Evolutionary conservation across 2,888 invertebrate genomes (phyloP).

Genomic region (Eumerus sabulonum): DNA sequence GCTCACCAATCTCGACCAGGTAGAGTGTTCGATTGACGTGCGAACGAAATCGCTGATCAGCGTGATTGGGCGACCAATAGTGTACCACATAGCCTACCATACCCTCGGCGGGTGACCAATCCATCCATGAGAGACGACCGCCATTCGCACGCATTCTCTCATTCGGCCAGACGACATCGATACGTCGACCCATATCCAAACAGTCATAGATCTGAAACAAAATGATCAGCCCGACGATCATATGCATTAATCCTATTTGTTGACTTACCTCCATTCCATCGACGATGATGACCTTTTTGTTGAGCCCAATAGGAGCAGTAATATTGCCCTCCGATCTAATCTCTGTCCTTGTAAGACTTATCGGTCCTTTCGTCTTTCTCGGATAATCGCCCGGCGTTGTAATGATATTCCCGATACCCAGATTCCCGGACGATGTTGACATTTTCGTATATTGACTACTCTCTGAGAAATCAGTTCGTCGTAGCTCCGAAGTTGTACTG

Average conservation of each 20-base stretch:
- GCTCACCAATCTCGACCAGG: conserved; percentile 94
- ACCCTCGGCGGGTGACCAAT: conserved; percentile 93
- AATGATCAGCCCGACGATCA: background rate
- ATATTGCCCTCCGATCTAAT: conserved; percentile 56
- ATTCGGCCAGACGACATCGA: conserved; percentile 97
- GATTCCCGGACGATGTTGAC: conserved; percentile 75
- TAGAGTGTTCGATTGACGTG: conserved; percentile 95
- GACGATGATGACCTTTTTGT: conserved; percentile 78
- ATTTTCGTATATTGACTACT: conserved; percentile 72
- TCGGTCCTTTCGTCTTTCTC: conserved; percentile 77
- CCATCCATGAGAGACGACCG: conserved; percentile 92
- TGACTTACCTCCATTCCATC: conserved; percentile 77
- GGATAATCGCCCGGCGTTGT: conserved; percentile 77
- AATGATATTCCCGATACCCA: conserved; percentile 76
- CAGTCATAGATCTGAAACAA: conserved; percentile 88
- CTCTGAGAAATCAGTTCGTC: conserved; percentile 55
- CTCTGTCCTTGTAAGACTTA: conserved; percentile 72
- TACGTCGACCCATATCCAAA: conserved; percentile 92
- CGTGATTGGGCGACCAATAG: conserved; percentile 95
- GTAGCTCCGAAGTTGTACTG: conserved; percentile 57
- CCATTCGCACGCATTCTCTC: conserved; percentile 92
- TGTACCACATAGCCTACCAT: conserved; percentile 97
- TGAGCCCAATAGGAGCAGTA: conserved; percentile 75
- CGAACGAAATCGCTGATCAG: conserved; percentile 91
- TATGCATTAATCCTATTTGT: background rate